Evolutionary conservation across 30 jellyfish, hydroid and myxozoan genomes (phyloP).

Genomic region (Nemopilema nomurai): DNA sequence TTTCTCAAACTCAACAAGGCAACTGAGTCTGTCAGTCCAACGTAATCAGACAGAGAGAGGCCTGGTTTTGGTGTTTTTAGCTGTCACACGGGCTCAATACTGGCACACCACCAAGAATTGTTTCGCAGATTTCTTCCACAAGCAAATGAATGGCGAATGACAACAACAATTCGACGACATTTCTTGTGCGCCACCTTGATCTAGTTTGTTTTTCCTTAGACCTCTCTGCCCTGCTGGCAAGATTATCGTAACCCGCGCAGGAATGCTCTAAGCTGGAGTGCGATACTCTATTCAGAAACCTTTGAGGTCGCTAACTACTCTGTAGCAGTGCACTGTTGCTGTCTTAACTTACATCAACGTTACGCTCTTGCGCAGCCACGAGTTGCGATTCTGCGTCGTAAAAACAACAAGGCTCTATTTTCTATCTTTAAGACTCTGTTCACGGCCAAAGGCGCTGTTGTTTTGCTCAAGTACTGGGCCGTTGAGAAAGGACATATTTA

Average conservation of each 20-base stretch:
- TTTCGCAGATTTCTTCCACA: not conserved
- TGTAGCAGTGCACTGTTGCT: constrained; percentile 44
- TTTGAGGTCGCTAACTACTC: constrained; percentile 51
- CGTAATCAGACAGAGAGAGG: not conserved
- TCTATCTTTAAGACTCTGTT: constrained; percentile 30
- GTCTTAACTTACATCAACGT: constrained; percentile 32
- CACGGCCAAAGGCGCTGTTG: constrained; percentile 54
- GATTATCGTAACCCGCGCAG: constrained; percentile 49
- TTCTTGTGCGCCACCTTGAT: not conserved
- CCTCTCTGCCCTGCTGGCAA: constrained; percentile 37
- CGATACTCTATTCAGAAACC: constrained; percentile 9
- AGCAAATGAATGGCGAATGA: not conserved
- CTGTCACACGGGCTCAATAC: not conserved
- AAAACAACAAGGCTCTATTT: constrained; percentile 22
- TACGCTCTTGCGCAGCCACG: constrained; percentile 40
- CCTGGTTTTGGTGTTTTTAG: not conserved
- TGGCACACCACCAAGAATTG: not conserved
- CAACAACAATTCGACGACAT: not conserved
- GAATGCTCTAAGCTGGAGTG: constrained; percentile 26
- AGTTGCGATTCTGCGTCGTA: constrained; percentile 11
- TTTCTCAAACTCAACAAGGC: not conserved
- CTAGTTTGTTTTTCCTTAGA: constrained; percentile 42
- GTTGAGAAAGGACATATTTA: constrained; percentile 17
- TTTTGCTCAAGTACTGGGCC: constrained; percentile 33
- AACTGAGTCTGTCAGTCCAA: not conserved